Conservation (phyloP, 2,113 vertebrate species). For the Odobenus rosmarus region DNA sequence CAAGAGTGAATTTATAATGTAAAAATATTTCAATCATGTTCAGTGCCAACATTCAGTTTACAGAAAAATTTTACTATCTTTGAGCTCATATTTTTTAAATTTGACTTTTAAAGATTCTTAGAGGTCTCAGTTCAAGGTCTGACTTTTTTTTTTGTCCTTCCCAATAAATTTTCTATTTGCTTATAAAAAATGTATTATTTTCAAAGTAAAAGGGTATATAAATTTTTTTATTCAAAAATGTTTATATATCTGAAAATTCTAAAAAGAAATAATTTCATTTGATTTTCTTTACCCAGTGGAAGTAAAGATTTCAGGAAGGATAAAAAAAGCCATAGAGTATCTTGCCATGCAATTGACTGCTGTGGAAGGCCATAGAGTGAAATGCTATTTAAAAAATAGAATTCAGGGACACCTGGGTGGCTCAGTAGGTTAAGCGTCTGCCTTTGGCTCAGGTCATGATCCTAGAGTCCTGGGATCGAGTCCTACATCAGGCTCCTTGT, state of each 20-base stretch:
- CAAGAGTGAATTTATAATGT: background rate
- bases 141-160: too few relatives aligned
- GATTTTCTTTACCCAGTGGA: background rate
- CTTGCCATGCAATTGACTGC: background rate
- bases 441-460: too few relatives aligned
- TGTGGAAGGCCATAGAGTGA: background rate
- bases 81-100: too few relatives aligned
- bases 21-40: background rate
- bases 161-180: too few relatives aligned
- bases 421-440: too few relatives aligned
- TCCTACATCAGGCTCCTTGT: background rate
- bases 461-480: background rate
- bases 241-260: background rate
- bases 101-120: too few relatives aligned
- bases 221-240: background rate
- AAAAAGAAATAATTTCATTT: background rate
- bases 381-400: background rate
- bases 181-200: background rate
- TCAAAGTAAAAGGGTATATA: background rate
- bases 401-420: background rate
- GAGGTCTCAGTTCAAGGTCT: too few relatives aligned
- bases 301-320: background rate
- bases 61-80: too few relatives aligned
- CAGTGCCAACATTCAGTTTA: too few relatives aligned
- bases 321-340: background rate